phyloP scores from a whole-genome alignment of 2,113 vertebrate genomes.

The Telmatochromis bifrenatus region DNA sequence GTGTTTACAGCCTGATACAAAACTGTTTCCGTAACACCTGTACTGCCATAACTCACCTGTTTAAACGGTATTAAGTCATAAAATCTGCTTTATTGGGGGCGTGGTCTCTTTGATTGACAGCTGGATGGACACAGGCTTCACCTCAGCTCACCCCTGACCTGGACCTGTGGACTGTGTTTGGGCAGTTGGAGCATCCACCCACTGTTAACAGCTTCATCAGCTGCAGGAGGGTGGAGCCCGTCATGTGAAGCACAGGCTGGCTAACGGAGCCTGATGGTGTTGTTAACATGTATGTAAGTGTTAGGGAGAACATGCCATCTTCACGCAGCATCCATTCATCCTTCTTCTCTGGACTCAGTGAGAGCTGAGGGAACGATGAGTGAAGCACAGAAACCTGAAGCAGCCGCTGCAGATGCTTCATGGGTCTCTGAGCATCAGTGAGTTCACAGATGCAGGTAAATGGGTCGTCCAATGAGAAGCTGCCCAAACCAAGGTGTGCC shows the following conservation, averaged over 20 bases:
- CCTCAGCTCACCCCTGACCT: not conserved
- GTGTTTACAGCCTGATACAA: not conserved
- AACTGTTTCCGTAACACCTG: not conserved
- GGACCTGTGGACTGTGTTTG: not conserved
- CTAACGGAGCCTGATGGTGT: not conserved
- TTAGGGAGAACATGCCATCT: not conserved
- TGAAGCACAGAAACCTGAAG: rapidly evolving
- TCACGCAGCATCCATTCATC: not conserved
- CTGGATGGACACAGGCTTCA: not conserved
- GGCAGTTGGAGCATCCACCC: rapidly evolving
- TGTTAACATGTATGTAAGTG: not conserved
- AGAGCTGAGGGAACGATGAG: not conserved
- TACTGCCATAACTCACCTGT: not conserved
- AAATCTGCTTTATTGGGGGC: not conserved
- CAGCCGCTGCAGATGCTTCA: not conserved
- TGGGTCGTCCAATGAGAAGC: not conserved
- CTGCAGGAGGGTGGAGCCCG: not conserved
- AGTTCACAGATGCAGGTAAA: not conserved
- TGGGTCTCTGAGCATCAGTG: rapidly evolving
- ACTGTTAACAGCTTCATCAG: not conserved
- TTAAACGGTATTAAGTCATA: rapidly evolving
- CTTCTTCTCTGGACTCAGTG: not conserved
- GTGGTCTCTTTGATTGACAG: not conserved
- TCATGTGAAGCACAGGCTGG: not conserved
- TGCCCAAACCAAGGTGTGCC: not conserved